Base-by-base conservation (phyloP, 2,113 vertebrate genomes). In the Prinia subflava region DNA sequence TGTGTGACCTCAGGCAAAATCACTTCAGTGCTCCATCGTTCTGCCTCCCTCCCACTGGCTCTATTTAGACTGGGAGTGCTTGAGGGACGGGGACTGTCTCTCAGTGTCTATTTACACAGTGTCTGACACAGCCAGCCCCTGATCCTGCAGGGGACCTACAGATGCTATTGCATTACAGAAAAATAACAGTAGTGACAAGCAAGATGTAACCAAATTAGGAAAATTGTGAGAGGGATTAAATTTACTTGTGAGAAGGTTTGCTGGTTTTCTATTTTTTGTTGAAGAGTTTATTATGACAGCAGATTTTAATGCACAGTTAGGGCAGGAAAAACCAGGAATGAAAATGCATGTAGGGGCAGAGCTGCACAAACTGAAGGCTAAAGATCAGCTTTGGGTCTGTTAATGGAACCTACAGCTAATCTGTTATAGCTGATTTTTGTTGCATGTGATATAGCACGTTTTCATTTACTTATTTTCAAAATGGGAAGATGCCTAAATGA, bases 11-110 rank as follows among this genome's bases (percentile, higher is more conserved):
- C 46, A 87, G 62, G 77, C 13, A 0, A 89, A 94, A 94, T 56
- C 70, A 11, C 41, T 87, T 52, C 20, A 82, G 73, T 9, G 49
- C 44, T 87, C 78, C 20, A 22, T 78, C 27, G 60, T 89, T 52
- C 44, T 59, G 76, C 86, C 64, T 87, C 77, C 83, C 76, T 77
- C 85, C 91, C 86, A 79, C 89, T 71, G 81, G 9, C 65, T 91
- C 33, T 91, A 49, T 97, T 94, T 90, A 94, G 95, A 65, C 74
- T 89, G 69, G 65, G 69, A 94, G 42, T 42, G 57, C 81, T 96
- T 50, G 23, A 60, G 92, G 77, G 70, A 49, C n/a, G 83, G 78
- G 84, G 15, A 69, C 94, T 94, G 87, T 94, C 89, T 96, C 94
- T 65, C 56, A 5, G 30, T 91, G 59, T 82, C 44, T 95, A 6